Percentiles rank a stretch among this genome's conserved stretches.
Conservation (phyloP, 2,888 invertebrate genomes). For the Paralinhomoeus sp. region DNA sequence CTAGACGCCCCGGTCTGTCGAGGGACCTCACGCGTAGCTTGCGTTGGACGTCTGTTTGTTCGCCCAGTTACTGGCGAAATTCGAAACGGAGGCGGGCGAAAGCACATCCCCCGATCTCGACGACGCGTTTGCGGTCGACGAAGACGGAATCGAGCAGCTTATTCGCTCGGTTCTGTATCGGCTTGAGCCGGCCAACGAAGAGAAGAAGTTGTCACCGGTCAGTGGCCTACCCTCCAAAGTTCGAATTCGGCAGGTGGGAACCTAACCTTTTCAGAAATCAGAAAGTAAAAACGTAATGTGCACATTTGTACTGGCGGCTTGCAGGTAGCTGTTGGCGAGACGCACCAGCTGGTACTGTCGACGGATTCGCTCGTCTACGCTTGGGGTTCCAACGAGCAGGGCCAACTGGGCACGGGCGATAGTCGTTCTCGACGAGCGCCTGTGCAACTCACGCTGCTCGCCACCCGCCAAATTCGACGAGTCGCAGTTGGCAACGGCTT, state of each 20-base stretch:
- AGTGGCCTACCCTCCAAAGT: background rate
- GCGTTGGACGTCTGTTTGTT: background rate
- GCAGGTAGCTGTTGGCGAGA: slow-evolving; percentile 36
- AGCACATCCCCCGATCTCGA: background rate
- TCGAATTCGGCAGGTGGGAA: background rate
- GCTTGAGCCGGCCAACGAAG: slow-evolving; percentile 13
- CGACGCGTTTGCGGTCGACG: background rate
- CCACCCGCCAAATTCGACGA: too few relatives aligned
- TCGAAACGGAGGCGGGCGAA: background rate
- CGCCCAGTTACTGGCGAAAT: background rate
- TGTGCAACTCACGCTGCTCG: too few relatives aligned
- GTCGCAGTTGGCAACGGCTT: slow-evolving; percentile 41
- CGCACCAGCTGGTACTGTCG: slow-evolving; percentile 38
- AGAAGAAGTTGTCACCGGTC: too few relatives aligned
- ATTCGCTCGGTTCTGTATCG: slow-evolving; percentile 16
- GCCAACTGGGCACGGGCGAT: slow-evolving; percentile 40
- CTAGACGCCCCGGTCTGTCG: background rate
- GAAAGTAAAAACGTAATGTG: too few relatives aligned
- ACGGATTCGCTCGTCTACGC: slow-evolving; percentile 40
- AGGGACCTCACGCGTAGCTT: background rate
- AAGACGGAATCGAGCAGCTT: background rate
- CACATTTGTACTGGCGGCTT: slow-evolving; percentile 9
- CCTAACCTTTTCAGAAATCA: too few relatives aligned
- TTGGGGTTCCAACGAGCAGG: slow-evolving; percentile 44
- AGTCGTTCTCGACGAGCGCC: too few relatives aligned